These are phyloP conservation scores for Sarcophaga variegata DNA, from an alignment of 2,888 invertebrate species.

Conservation along the genomic window DNA sequence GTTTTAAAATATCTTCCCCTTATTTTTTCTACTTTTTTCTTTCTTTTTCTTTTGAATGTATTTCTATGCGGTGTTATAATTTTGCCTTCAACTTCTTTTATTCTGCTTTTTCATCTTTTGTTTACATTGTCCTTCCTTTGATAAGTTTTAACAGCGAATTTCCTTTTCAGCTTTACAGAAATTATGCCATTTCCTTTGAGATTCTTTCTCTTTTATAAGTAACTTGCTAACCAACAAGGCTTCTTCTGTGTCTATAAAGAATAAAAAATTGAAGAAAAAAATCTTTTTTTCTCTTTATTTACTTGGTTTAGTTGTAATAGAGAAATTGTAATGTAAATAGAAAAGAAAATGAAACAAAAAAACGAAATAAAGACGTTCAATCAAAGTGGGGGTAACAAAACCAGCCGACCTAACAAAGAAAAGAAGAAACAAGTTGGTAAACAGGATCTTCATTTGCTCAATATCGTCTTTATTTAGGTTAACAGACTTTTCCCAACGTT, in stretches of 20 bases:
- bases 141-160: conserved; percentile 45
- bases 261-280: too few relatives aligned
- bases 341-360: neutral
- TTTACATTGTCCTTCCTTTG: conserved; percentile 11
- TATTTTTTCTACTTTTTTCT: too few relatives aligned
- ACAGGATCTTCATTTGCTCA: too few relatives aligned
- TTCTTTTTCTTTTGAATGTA: too few relatives aligned
- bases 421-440: too few relatives aligned
- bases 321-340: neutral
- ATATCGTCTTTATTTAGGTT: too few relatives aligned
- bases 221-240: neutral
- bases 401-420: too few relatives aligned
- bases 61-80: neutral
- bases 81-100: neutral
- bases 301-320: conserved; percentile 2
- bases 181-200: conserved; percentile 46
- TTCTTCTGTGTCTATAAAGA: neutral
- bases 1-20: too few relatives aligned
- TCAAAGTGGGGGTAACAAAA: rapidly evolving
- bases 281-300: neutral
- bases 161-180: conserved; percentile 45
- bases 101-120: neutral
- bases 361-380: neutral
- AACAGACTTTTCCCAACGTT: too few relatives aligned
- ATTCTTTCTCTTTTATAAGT: conserved; percentile 1